These are phyloP conservation scores for Eremophila alpestris DNA, from an alignment of 2,797 vertebrate species.

Conservation along the genomic window DNA sequence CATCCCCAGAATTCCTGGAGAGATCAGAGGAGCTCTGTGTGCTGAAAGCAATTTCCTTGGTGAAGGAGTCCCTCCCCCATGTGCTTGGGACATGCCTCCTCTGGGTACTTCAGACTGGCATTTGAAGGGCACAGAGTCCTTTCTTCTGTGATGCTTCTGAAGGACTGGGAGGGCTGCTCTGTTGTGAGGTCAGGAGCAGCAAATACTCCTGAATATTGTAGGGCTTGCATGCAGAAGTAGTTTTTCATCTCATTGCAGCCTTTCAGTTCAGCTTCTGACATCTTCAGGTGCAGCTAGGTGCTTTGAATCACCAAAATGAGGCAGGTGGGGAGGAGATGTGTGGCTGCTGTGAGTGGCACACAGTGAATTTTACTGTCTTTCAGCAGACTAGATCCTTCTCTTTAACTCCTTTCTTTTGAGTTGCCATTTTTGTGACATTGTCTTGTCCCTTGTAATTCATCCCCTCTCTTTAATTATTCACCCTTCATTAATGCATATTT, in stretches of 20 bases:
- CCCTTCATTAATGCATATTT: conserved; percentile 15
- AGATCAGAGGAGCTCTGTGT: background rate
- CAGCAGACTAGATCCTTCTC: background rate
- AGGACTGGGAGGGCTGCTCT: background rate
- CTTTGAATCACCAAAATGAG: background rate
- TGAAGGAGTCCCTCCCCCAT: background rate
- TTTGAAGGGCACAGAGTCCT: background rate
- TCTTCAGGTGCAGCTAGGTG: background rate
- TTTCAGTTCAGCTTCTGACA: background rate
- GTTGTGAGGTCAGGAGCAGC: background rate
- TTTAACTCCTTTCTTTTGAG: background rate
- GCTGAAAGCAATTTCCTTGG: background rate
- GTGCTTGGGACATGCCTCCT: rapidly evolving
- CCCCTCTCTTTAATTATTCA: conserved; percentile 2
- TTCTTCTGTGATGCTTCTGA: background rate
- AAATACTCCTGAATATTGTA: background rate
- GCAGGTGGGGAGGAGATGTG: background rate
- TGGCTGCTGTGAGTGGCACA: background rate
- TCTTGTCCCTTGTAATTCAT: conserved; percentile 2
- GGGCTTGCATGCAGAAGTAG: background rate
- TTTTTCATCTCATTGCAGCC: background rate
- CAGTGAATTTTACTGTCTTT: background rate
- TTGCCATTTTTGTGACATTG: background rate
- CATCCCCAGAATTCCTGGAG: background rate
- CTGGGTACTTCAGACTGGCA: background rate